These are phyloP conservation scores for Gobius niger DNA, from an alignment of 2,113 vertebrate genomes.

Conservation along the genomic window DNA sequence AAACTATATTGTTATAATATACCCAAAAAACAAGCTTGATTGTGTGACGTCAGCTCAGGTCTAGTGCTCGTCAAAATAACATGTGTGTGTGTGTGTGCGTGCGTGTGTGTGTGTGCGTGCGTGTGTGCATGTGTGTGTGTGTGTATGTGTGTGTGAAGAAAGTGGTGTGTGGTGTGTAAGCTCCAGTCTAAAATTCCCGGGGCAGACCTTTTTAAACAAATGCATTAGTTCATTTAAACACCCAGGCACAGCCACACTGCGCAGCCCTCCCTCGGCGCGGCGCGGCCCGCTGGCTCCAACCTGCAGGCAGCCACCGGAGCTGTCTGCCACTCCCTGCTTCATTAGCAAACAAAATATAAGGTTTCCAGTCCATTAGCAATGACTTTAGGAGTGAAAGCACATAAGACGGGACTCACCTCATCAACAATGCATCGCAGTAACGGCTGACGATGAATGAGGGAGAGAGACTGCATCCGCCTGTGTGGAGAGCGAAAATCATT, in stretches of 20 bases:
- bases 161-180: not conserved
- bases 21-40: too few species aligned
- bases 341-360: slow-evolving; percentile 99
- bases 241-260: slow-evolving; percentile 47
- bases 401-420: slow-evolving; percentile 99
- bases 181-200: not conserved
- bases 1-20: too few species aligned
- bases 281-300: slow-evolving; percentile 70
- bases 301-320: slow-evolving; percentile 72
- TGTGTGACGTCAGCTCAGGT: not conserved
- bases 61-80: not conserved
- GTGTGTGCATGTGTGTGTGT: not conserved
- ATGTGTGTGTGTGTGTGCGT: not conserved
- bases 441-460: slow-evolving; percentile 89
- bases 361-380: slow-evolving; percentile 99
- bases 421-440: slow-evolving; percentile 99
- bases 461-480: slow-evolving; percentile 89
- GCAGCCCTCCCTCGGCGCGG: slow-evolving; percentile 61
- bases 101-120: not conserved
- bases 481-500: slow-evolving; percentile 91
- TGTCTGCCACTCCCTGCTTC: slow-evolving; percentile 87
- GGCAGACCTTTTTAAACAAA: slow-evolving; percentile 25
- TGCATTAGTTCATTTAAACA: slow-evolving; percentile 36
- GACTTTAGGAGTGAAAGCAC: slow-evolving; percentile 99
- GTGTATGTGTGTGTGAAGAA: not conserved